Evolutionary conservation across 2,888 invertebrate species (phyloP), one percentile per base, ranked within the genome.

Genomic region (Papilio elwesi): DNA sequence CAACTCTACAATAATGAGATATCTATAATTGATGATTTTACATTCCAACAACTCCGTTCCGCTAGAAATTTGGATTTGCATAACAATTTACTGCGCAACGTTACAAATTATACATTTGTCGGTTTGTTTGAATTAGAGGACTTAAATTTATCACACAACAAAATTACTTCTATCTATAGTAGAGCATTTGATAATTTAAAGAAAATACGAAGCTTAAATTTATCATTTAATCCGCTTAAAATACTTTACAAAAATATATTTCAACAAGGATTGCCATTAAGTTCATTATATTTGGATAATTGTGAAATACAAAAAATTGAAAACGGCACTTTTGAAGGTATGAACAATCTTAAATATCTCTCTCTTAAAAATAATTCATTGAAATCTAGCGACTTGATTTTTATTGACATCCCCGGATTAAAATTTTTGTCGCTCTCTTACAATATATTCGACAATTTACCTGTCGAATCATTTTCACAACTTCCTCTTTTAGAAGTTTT

Each of bases 1-100:
- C 97, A 97, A 84, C 89, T 98, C 68, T 96, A 96, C 75, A 95
- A 97, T 83, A 98, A 98, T 87, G 95, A 95, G 74, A 97, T 98
- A 79, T 95, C 96, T 3, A 94, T 95, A 55, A 97, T 98, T 76
- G 97, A 98, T 81, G 96, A 97, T 79, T 96, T 96, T 77, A 96
- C 98, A 4, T 97, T 98, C 85, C 95, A 95, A 76, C 95, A 96
- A 62, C 95, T 98, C 93, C 95, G 95, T 81, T 95, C 95, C 8
- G 92, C 97, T 49, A 96, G 97, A 78, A 97, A 96, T 80, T 93
- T 98, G 72, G 97, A 97, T 82, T 91, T 98, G 47, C 97, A 96
- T 77, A 92, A 95, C 78, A 98, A 98, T 88, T 92, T 95, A 51
- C 86, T 98, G 62, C 94, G 92, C 67, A 95, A 96, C 77, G 94